Evolutionary conservation across 1,140 invertebrate species (phyloP).

Genomic region (Trachelipus rathkii): DNA sequence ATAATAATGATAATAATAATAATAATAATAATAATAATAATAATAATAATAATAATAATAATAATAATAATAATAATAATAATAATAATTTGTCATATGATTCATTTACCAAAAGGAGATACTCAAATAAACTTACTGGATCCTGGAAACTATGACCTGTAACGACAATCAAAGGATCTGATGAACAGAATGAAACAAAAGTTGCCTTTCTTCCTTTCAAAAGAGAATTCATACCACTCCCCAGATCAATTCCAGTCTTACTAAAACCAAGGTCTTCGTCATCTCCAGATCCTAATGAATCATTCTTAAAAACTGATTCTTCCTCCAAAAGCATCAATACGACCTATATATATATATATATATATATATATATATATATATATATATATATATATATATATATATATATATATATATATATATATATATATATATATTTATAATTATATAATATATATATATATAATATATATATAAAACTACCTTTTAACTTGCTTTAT

Average conservation of each 20-base stretch:
- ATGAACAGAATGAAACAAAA: constrained; percentile 53
- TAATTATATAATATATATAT: neutral
- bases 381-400: constrained; percentile 22
- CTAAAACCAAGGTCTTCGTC: constrained; percentile 50
- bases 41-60: neutral
- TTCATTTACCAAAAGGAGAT: too few relatives aligned
- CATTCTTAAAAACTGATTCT: constrained; percentile 25
- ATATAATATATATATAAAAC: too few relatives aligned
- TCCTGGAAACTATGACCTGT: constrained; percentile 53
- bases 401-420: constrained; percentile 21
- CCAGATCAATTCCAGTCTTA: constrained; percentile 52
- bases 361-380: neutral
- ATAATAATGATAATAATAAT: neutral
- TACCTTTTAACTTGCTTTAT: too few relatives aligned
- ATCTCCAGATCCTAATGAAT: neutral
- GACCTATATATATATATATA: constrained; percentile 30
- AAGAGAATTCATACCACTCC: constrained; percentile 49
- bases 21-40: constrained; percentile 6
- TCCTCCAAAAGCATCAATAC: constrained; percentile 45
- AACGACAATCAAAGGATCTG: constrained; percentile 54
- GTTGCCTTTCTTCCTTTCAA: constrained; percentile 52
- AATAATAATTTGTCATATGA: too few relatives aligned
- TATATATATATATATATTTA: neutral
- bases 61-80: neutral
- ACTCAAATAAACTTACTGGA: constrained; percentile 27